Conservation (phyloP, 2,113 vertebrate genomes). For the Chaenogobius annularis region DNA sequence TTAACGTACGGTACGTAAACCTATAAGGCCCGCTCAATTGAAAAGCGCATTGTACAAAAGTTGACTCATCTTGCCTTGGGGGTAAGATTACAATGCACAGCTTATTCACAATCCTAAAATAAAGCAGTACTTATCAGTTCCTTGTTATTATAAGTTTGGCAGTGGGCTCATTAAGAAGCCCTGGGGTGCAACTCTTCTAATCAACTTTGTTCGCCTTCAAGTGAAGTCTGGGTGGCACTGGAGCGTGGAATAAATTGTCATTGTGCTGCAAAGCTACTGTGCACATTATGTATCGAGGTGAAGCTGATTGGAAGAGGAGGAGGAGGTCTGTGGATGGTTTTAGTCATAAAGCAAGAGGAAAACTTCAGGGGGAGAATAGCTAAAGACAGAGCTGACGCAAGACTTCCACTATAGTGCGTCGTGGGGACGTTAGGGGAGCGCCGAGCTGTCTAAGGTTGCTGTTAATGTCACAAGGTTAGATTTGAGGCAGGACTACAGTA, state of each 20-base stretch:
- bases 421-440: slow-evolving; percentile 28
- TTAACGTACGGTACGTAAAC: not conserved
- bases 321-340: slow-evolving; percentile 4
- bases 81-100: not conserved
- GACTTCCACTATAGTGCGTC: slow-evolving; percentile 48
- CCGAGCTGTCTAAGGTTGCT: slow-evolving; percentile 4
- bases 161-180: not conserved
- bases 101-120: not conserved
- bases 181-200: slow-evolving; percentile 7
- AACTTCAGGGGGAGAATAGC: slow-evolving; percentile 28
- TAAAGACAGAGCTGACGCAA: slow-evolving; percentile 32
- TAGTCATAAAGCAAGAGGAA: slow-evolving; percentile 14
- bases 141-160: not conserved
- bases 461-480: not conserved
- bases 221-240: slow-evolving; percentile 1
- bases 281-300: not conserved
- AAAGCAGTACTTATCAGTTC: slow-evolving; percentile 4
- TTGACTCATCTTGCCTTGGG: not conserved
- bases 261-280: not conserved
- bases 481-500: not conserved
- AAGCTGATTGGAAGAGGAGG: not conserved
- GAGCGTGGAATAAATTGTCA: not conserved
- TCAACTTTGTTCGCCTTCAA: not conserved
- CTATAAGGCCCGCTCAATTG: not conserved
- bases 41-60: not conserved